phyloP scores from a whole-genome alignment of 2,113 vertebrate genomes.

The Felis catus region DNA sequence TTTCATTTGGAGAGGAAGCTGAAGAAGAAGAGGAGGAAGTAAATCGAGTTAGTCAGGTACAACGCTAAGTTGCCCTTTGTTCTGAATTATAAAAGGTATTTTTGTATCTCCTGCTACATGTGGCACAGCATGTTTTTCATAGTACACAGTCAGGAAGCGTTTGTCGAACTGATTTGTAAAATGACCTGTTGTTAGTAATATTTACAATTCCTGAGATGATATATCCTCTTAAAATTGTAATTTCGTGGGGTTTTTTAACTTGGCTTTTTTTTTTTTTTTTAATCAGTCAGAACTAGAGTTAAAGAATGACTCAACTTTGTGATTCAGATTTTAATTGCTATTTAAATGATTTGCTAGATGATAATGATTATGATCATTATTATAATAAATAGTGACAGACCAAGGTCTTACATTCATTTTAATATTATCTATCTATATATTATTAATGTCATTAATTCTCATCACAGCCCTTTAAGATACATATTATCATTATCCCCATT shows the following conservation, averaged over 20 bases:
- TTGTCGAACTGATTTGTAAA: not conserved
- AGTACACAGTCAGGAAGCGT: not conserved
- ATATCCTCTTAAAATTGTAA: not conserved
- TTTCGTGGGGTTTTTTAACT: not conserved
- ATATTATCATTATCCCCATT: not conserved
- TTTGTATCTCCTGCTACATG: not conserved
- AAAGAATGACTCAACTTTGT: not conserved
- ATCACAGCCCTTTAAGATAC: not conserved
- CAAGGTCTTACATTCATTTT: conserved; percentile 25
- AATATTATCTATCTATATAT: conserved; percentile 14
- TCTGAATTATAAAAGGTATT: not conserved
- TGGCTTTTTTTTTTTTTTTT: conserved; percentile 13
- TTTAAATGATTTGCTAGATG: conserved; percentile 27
- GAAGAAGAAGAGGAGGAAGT: conserved; percentile 98
- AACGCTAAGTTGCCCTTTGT: conserved; percentile 5
- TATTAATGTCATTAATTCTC: not conserved
- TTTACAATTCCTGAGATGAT: conserved; percentile 15
- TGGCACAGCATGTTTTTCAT: not conserved
- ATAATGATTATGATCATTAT: not conserved
- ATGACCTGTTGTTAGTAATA: not conserved
- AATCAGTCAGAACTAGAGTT: not conserved
- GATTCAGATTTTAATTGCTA: conserved; percentile 32
- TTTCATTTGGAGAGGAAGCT: conserved; percentile 98
- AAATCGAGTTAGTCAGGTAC: conserved; percentile 97
- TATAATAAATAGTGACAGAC: not conserved